Percentiles rank a stretch among this genome's conserved stretches.
These are phyloP conservation scores for rat (Rattus norvegicus) DNA, from an alignment of 2,113 vertebrate genomes.

Conservation along the genomic window GRCr8 NC_086020.1:45552001-45552500, in stretches of 20 bases:
- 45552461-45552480: not conserved
- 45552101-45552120: not conserved
- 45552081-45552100: not conserved
- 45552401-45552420: not conserved
- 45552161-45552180: not conserved
- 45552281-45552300: not conserved
- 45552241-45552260: not conserved
- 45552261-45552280: not conserved
- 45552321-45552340: not conserved
- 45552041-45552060: not conserved
- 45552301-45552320: not conserved
- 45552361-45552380: not conserved
- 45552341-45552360: not conserved
- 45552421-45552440: not conserved
- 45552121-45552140: not conserved
- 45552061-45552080: not conserved
- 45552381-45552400: not conserved
- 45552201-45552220: not conserved
- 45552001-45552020: not conserved
- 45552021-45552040: not conserved
- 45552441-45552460: not conserved
- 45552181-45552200: not conserved
- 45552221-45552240: not conserved
- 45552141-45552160: not conserved
- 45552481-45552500: not conserved